Evolutionary conservation across 2,888 invertebrate genomes (phyloP).

Genomic region (Microdon myrmicae): DNA sequence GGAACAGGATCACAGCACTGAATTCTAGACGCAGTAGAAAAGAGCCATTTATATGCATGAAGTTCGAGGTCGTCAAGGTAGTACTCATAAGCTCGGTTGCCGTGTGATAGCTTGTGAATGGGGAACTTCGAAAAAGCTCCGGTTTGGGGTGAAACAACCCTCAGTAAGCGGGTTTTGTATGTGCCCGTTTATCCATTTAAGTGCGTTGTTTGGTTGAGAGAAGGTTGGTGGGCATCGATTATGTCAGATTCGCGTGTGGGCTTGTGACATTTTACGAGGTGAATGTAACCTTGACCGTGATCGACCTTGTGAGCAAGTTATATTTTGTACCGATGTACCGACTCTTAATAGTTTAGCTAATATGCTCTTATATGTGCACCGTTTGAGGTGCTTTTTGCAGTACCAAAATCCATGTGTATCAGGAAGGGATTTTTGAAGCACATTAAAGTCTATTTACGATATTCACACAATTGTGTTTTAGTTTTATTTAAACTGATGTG

Average conservation of each 20-base stretch:
- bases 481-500: background rate
- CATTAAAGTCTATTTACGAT: too few relatives aligned
- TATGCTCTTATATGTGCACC: background rate
- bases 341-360: conserved; percentile 20
- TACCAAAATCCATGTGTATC: too few relatives aligned
- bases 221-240: conserved; percentile 15
- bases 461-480: conserved; percentile 3
- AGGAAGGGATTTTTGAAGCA: conserved; percentile 10
- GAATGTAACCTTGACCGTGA: conserved; percentile 50
- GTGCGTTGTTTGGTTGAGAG: background rate
- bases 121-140: too few relatives aligned
- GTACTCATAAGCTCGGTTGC: too few relatives aligned
- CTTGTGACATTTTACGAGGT: conserved; percentile 52
- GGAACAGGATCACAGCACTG: too few relatives aligned
- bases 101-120: too few relatives aligned
- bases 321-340: conserved; percentile 30
- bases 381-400: conserved; percentile 4
- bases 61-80: conserved; percentile 50
- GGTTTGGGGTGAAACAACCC: too few relatives aligned
- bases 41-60: conserved; percentile 51
- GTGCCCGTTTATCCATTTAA: too few relatives aligned
- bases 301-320: conserved; percentile 45
- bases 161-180: too few relatives aligned
- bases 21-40: conserved; percentile 44
- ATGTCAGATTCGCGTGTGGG: conserved; percentile 29